A percentile compares a stretch with the other conserved stretches of the same genome.
phyloP scores from a whole-genome alignment of 2,797 vertebrate species.

The Silurus lanzhouensis region DNA sequence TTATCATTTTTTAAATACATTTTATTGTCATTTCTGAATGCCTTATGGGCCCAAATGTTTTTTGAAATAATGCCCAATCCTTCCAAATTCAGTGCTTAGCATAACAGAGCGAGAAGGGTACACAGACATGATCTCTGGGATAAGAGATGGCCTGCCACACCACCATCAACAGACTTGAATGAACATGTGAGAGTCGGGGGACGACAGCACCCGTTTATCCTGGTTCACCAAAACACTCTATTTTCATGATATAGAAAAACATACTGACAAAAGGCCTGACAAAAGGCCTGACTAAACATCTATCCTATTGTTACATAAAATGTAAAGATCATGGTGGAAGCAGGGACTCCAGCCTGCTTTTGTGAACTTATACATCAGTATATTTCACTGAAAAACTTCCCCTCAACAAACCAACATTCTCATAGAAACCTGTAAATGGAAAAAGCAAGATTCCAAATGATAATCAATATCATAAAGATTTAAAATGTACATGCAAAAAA shows the following conservation, averaged over 20 bases:
- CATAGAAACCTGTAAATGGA: not conserved
- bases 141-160: no score
- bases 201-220: no score
- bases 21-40: constrained; percentile 1
- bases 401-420: not conserved
- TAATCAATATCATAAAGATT: not conserved
- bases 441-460: not conserved
- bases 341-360: not conserved
- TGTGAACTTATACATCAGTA: constrained; percentile 22
- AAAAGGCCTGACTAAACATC: no score
- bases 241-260: no score
- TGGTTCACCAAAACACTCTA: no score
- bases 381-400: not conserved
- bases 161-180: no score
- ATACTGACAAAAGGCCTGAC: no score
- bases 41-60: constrained; percentile 34
- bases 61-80: constrained; percentile 43
- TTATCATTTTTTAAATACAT: not conserved
- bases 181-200: no score
- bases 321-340: no score
- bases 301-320: no score
- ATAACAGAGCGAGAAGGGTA: constrained; percentile 35
- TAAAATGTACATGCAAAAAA: not conserved
- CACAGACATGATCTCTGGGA: no score
- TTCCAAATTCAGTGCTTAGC: constrained; percentile 61